Conservation (phyloP, 2,113 vertebrate species). For the Macrotis lagotis region DNA sequence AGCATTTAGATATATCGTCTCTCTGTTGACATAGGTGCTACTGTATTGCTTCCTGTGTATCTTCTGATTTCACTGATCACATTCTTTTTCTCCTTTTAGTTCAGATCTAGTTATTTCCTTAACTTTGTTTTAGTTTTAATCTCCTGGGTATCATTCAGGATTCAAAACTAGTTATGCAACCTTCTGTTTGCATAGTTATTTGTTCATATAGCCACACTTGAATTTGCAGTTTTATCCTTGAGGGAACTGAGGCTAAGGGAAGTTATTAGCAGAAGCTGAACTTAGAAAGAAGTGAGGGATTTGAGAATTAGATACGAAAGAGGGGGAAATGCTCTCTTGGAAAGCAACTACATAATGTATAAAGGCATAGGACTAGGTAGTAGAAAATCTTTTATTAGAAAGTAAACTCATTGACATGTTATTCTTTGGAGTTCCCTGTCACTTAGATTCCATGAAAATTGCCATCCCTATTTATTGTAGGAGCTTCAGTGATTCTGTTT, state of each 20-base stretch:
- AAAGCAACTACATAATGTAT: not conserved
- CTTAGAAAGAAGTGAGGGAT: not conserved
- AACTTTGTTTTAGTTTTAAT: not conserved
- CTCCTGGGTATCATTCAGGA: constrained; percentile 54
- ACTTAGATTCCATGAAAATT: not conserved
- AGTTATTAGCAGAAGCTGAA: not conserved
- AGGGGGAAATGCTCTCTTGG: not conserved
- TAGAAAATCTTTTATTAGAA: not conserved
- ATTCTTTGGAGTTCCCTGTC: not conserved
- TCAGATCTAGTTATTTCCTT: not conserved
- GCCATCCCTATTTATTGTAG: not conserved
- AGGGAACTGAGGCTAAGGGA: not conserved
- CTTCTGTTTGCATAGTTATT: constrained; percentile 91
- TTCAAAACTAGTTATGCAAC: constrained; percentile 91
- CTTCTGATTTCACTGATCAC: not conserved
- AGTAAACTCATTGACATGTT: not conserved
- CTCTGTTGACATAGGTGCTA: not conserved
- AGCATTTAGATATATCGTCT: not conserved
- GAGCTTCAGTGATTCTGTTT: not conserved
- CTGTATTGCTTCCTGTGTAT: not conserved
- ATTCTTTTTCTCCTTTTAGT: constrained; percentile 84
- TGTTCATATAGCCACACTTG: constrained; percentile 90
- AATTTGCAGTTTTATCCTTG: constrained; percentile 72
- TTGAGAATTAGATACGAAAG: not conserved
- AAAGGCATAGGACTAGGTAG: not conserved